Evolutionary conservation across 2,888 invertebrate genomes (phyloP), one percentile per base, ranked within the genome.

Genomic region (Mesopsocus fuscifrons): DNA sequence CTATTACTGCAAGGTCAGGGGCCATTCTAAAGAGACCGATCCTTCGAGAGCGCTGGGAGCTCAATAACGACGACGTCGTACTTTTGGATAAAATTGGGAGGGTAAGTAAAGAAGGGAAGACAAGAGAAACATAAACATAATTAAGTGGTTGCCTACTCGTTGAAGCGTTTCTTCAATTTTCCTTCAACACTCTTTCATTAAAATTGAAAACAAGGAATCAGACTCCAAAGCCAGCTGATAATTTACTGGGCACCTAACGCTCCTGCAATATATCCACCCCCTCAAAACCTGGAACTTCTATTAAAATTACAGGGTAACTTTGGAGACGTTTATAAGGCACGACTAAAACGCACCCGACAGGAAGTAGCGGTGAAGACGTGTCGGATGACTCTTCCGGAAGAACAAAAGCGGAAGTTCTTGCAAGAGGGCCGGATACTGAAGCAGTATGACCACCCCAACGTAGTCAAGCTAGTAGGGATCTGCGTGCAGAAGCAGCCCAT

Each of bases 401-500:
- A 95, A 55, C 72, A 74, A 53, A 91, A 92, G 59, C 76, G 84
- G 47, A 94, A 92, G 55, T 95, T 95, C 65, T 65, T 95, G 26
- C 89, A 89, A 59, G 95, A 95, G 59, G 94, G 94, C 0, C 69
- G 94, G 51, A 94, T 95, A 51, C 67, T 95, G 11, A 92, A 94
- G 59, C 92, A 92, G 60, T 95, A 95, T 60, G 84, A 92, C 60
- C 95, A 95, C 62, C 88, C 89, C 1, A 95, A 95, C 63, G 88
- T 95, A 49, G 95, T 95, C 30, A 77, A 87, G 56, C 73, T 97
- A 31, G 92, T 94, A 52, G 97, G 97, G 21, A 94, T 97, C 53
- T 95, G 94, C 53, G 94, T 94, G 48, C 94, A 94, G 62, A 88
- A 92, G 57, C 92, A 94, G 55, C 97, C 97, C 0, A 92, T 97